These are phyloP conservation scores for Sander lucioperca DNA, from an alignment of 2,113 vertebrate species.

Conservation along the genomic window DNA sequence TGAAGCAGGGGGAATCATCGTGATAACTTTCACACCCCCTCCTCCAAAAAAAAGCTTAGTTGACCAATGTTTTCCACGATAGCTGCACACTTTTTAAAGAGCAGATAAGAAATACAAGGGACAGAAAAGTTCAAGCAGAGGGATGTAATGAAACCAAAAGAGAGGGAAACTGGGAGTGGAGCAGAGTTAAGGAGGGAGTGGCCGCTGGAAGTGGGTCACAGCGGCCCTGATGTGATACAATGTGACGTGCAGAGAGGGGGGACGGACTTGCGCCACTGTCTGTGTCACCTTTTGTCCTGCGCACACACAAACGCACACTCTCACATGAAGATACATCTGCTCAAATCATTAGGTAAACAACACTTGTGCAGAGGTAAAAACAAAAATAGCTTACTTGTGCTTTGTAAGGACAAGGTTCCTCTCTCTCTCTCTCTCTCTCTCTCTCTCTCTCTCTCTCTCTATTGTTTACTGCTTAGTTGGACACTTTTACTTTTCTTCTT, in stretches of 20 bases:
- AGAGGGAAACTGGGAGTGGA: constrained; percentile 34
- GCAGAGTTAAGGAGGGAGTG: constrained; percentile 53
- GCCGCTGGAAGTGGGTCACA: constrained; percentile 81
- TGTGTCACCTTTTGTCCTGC: constrained; percentile 65
- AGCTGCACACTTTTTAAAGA: background rate
- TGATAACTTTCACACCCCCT: no score
- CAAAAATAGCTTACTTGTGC: constrained; percentile 37
- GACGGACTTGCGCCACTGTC: constrained; percentile 54
- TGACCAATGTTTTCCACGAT: background rate
- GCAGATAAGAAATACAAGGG: constrained; percentile 9
- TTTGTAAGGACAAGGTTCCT: constrained; percentile 18
- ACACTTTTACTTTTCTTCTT: constrained; percentile 22
- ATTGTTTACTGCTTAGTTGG: constrained; percentile 34
- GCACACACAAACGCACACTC: background rate
- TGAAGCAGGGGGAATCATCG: no score
- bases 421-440: background rate
- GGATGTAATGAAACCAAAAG: constrained; percentile 7
- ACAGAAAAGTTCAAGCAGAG: constrained; percentile 13
- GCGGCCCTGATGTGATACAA: constrained; percentile 74
- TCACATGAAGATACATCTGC: constrained; percentile 17
- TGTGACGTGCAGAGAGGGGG: constrained; percentile 62
- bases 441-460: background rate
- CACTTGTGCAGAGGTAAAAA: constrained; percentile 14
- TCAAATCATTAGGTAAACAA: constrained; percentile 44
- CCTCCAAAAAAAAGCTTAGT: background rate